phyloP scores from a whole-genome alignment of 2,113 vertebrate species.

The Dryoscopus gambensis region DNA sequence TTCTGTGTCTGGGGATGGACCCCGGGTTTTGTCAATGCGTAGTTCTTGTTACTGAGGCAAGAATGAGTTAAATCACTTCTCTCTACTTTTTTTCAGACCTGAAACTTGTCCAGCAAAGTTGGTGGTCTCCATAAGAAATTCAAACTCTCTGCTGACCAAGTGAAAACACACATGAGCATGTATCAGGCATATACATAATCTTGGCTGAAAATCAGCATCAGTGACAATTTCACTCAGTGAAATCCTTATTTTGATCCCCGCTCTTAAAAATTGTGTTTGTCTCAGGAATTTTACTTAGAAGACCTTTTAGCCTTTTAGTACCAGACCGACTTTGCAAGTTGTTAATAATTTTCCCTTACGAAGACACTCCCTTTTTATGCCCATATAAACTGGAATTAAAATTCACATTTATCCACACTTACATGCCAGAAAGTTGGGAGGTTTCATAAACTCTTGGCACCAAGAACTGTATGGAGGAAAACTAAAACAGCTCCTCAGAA shows the following conservation, averaged over 20 bases:
- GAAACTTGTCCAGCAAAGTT: constrained; percentile 61
- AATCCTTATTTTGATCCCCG: constrained; percentile 24
- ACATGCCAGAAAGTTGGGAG: neutral
- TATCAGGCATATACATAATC: constrained; percentile 49
- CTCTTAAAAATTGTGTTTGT: constrained; percentile 28
- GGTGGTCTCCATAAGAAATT: constrained; percentile 67
- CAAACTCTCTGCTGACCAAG: constrained; percentile 66
- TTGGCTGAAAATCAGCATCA: constrained; percentile 43
- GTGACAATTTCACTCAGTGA: constrained; percentile 60
- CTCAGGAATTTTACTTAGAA: constrained; percentile 13
- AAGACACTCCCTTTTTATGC: neutral
- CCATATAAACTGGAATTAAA: neutral
- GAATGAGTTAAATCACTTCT: constrained; percentile 54
- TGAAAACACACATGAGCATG: constrained; percentile 65
- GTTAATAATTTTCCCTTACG: neutral
- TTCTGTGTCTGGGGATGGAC: neutral
- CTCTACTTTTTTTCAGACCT: neutral
- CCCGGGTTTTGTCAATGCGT: neutral
- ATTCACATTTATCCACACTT: neutral
- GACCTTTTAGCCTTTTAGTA: neutral
- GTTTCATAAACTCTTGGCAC: neutral
- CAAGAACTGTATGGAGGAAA: no score
- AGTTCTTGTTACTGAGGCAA: neutral
- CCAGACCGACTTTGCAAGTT: neutral
- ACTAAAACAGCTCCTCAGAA: neutral